Percentiles rank a stretch among this genome's conserved stretches.
phyloP scores from a whole-genome alignment of 2,113 vertebrate genomes.

The Panthera tigris region DNA sequence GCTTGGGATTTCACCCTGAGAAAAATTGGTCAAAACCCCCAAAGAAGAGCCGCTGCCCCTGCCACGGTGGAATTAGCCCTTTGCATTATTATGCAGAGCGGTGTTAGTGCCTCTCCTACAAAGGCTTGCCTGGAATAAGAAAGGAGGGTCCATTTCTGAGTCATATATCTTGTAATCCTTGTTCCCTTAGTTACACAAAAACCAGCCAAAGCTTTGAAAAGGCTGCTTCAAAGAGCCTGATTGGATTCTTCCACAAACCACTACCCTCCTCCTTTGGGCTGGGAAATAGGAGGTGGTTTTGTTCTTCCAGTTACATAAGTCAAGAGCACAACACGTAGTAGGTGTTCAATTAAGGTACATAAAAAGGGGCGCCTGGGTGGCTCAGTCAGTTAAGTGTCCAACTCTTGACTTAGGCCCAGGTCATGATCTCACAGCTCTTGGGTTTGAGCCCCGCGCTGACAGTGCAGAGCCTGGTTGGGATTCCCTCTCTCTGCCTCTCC shows the following conservation, averaged over 20 bases:
- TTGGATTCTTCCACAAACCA: not conserved
- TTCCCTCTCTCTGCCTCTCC: too few species aligned
- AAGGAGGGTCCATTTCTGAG: conserved; percentile 41
- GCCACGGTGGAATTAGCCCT: not conserved
- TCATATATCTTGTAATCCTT: conserved; percentile 8
- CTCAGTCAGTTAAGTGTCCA: too few species aligned
- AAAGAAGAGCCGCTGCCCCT: not conserved
- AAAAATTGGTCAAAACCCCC: not conserved
- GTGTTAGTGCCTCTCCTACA: not conserved
- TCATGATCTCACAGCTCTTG: too few species aligned
- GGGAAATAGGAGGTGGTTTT: conserved; percentile 7
- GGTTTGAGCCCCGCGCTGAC: too few species aligned
- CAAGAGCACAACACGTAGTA: not conserved
- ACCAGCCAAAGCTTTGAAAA: conserved; percentile 37
- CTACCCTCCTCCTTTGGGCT: not conserved
- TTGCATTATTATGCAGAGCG: not conserved
- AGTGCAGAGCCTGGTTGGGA: too few species aligned
- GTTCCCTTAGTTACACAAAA: conserved; percentile 40
- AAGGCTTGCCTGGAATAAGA: conserved; percentile 1
- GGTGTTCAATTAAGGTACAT: not conserved
- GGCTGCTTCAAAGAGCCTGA: not conserved
- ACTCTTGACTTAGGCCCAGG: too few species aligned
- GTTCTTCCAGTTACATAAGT: not conserved
- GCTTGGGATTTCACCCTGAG: conserved; percentile 20
- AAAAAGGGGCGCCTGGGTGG: not conserved